These are phyloP conservation scores for Drosophila recens DNA, from an alignment of 2,888 invertebrate genomes.

Conservation along the genomic window DNA sequence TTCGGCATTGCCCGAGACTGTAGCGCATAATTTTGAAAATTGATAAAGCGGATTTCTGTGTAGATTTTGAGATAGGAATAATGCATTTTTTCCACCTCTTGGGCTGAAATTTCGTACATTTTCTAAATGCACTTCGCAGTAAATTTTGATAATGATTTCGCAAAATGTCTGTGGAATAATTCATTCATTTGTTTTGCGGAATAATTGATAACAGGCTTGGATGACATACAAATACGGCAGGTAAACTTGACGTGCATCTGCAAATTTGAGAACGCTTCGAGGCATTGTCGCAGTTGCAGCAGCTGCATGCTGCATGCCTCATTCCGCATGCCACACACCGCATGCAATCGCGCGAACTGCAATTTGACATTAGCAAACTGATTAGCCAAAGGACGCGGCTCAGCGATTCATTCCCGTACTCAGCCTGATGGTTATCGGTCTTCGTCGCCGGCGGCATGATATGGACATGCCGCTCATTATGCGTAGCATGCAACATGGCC, in stretches of 20 bases:
- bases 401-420: conserved; percentile 3
- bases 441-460: conserved; percentile 1
- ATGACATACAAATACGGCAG: neutral
- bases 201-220: neutral
- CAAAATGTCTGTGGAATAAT: neutral
- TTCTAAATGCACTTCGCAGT: too few relatives aligned
- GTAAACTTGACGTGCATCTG: neutral
- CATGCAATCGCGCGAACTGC: neutral
- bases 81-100: too few relatives aligned
- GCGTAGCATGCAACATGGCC: conserved; percentile 27
- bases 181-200: neutral
- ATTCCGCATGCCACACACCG: neutral
- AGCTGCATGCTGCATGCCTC: neutral
- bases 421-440: neutral
- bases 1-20: neutral
- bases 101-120: too few relatives aligned
- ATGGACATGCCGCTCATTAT: conserved; percentile 24
- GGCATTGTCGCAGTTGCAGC: neutral
- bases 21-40: too few relatives aligned
- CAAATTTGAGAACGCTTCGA: neutral
- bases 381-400: conserved; percentile 21
- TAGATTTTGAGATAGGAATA: neutral
- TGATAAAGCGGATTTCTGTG: too few relatives aligned
- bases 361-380: conserved; percentile 21
- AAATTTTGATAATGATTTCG: too few relatives aligned